A percentile compares a stretch with the other conserved stretches of the same genome.
Evolutionary conservation across 2,888 invertebrate genomes (phyloP).

Genomic region (Ectropis crepuscularia): DNA sequence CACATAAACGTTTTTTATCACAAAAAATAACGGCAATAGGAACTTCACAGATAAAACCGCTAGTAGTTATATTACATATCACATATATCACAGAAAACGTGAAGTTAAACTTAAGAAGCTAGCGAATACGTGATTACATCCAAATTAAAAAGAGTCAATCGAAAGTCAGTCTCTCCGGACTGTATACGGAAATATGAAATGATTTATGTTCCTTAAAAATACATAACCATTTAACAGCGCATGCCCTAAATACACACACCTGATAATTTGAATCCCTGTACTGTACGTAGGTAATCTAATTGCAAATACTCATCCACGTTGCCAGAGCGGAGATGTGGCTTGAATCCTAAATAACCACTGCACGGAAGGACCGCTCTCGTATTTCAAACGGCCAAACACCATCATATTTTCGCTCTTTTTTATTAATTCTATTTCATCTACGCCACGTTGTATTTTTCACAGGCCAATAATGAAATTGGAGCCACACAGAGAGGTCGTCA

Average conservation of each 20-base stretch:
- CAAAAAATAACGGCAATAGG: too few species aligned
- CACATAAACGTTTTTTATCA: too few species aligned
- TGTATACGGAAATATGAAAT: too few species aligned
- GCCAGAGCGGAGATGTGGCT: slow-evolving; percentile 44
- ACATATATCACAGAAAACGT: too few species aligned
- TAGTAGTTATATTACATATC: too few species aligned
- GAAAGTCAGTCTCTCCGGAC: too few species aligned
- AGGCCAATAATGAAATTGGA: slow-evolving; percentile 31
- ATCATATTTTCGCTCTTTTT: slow-evolving; percentile 36
- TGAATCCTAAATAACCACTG: slow-evolving; percentile 56
- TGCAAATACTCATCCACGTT: slow-evolving; percentile 61
- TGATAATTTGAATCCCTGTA: slow-evolving; percentile 56
- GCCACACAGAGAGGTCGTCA: slow-evolving; percentile 21
- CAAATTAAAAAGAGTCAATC: too few species aligned
- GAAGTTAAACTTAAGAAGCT: too few species aligned
- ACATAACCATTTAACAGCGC: too few species aligned
- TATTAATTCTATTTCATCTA: slow-evolving; percentile 33
- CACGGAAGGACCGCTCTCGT: slow-evolving; percentile 37
- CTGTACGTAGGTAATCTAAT: slow-evolving; percentile 60
- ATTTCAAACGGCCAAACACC: slow-evolving; percentile 38
- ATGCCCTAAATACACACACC: slow-evolving; percentile 34
- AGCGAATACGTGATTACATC: too few species aligned
- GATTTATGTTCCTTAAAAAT: too few species aligned
- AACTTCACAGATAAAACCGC: too few species aligned
- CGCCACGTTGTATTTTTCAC: slow-evolving; percentile 29